phyloP scores from a whole-genome alignment of 2,888 invertebrate species.

The Labia minor region DNA sequence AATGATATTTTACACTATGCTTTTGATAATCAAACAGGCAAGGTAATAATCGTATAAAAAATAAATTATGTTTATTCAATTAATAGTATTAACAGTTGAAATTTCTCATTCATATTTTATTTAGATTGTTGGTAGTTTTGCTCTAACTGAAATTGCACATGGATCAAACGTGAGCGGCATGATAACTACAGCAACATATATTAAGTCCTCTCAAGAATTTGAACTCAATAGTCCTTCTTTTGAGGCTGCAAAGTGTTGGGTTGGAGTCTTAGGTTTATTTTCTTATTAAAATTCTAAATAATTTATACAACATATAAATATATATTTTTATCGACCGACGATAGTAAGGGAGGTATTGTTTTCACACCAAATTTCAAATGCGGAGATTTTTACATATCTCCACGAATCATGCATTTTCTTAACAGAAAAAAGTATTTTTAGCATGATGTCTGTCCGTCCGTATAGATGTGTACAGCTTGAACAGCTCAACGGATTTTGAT shows the following conservation, averaged over 20 bases:
- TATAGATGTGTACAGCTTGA: too few species aligned
- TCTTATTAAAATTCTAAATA: not conserved
- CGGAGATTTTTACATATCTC: too few species aligned
- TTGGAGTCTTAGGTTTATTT: conserved; percentile 36
- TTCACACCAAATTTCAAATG: too few species aligned
- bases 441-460: too few species aligned
- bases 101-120: too few species aligned
- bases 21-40: not conserved
- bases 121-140: conserved; percentile 40
- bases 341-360: too few species aligned
- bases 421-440: too few species aligned
- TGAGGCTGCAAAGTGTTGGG: conserved; percentile 46
- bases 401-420: too few species aligned
- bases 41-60: too few species aligned
- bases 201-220: conserved; percentile 39
- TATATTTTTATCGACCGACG: not conserved
- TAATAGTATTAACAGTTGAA: too few species aligned
- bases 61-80: too few species aligned
- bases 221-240: conserved; percentile 42
- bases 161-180: conserved; percentile 43
- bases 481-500: too few species aligned
- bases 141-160: conserved; percentile 44
- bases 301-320: conserved; percentile 2
- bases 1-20: not conserved
- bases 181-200: conserved; percentile 40